These are phyloP conservation scores for Pogonocichla stellata DNA, from an alignment of 2,113 vertebrate species.

Conservation along the genomic window DNA sequence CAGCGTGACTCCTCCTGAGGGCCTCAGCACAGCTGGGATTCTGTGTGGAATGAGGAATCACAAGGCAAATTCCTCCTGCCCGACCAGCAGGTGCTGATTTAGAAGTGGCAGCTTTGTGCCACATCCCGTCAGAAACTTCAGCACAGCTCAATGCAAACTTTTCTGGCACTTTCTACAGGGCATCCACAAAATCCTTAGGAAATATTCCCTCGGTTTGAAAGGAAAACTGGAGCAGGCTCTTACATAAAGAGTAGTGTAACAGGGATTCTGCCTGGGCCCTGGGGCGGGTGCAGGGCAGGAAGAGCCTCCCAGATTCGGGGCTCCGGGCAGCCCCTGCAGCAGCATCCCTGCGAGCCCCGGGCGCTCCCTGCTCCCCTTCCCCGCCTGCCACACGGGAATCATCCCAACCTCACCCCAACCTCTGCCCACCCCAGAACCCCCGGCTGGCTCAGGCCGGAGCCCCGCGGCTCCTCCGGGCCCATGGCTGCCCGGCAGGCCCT, in stretches of 20 bases:
- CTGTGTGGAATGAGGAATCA: neutral
- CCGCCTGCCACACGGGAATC: neutral
- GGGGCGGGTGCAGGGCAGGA: too few species aligned
- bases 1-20: neutral
- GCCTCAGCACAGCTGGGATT: neutral
- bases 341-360: neutral
- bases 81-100: neutral
- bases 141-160: rapidly evolving
- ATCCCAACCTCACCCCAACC: neutral
- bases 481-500: neutral
- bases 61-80: neutral
- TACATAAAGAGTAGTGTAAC: rapidly evolving
- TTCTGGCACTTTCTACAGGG: neutral
- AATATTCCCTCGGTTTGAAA: neutral
- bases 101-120: neutral
- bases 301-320: neutral
- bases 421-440: neutral
- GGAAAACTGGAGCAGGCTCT: neutral
- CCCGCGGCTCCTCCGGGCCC: neutral
- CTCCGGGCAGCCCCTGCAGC: neutral
- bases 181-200: neutral
- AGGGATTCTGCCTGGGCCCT: rapidly evolving
- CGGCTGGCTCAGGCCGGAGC: neutral
- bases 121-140: neutral
- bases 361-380: neutral